phyloP scores from a whole-genome alignment of 2,113 vertebrate genomes.

The Eulacestoma nigropectus region DNA sequence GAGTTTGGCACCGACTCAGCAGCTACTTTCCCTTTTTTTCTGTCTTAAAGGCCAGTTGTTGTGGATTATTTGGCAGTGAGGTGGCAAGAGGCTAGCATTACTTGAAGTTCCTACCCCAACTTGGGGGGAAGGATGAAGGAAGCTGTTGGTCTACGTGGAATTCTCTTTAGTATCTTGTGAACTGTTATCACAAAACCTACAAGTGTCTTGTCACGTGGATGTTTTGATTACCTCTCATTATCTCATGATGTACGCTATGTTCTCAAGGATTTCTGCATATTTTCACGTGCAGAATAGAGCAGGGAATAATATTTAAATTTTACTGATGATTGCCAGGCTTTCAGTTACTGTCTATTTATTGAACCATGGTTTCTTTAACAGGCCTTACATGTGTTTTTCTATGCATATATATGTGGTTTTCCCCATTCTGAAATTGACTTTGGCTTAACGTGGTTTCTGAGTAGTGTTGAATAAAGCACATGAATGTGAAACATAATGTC shows the following conservation, averaged over 20 bases:
- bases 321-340: background rate
- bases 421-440: background rate
- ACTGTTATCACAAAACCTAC: background rate
- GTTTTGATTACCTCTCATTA: background rate
- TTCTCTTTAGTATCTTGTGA: background rate
- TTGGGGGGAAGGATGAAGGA: background rate
- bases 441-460: background rate
- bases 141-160: background rate
- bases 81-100: background rate
- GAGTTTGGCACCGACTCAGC: background rate
- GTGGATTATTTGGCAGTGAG: background rate
- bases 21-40: background rate
- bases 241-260: background rate
- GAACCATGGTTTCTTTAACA: background rate
- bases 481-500: background rate
- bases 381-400: background rate
- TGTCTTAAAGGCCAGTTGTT: background rate
- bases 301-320: background rate
- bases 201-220: fast-evolving
- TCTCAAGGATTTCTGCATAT: background rate
- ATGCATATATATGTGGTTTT: background rate
- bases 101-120: background rate
- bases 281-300: background rate
- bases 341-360: background rate
- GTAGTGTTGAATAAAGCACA: background rate